Conservation (phyloP, 2,113 vertebrate species). For the Microcebus griseorufus region DNA sequence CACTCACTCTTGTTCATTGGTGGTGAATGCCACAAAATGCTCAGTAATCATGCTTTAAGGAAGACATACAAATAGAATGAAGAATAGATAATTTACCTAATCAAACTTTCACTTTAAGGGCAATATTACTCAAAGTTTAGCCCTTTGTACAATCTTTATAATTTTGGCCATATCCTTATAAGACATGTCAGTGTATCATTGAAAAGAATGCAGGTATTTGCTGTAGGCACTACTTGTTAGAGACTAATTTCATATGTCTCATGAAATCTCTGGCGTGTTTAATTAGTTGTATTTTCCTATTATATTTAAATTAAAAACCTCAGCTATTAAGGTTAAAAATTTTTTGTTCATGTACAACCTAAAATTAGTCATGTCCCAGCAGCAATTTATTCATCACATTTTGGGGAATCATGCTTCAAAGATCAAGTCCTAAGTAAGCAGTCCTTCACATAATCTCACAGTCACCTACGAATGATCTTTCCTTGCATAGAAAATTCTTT, state of each 20-base stretch:
- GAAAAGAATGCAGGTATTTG: background rate
- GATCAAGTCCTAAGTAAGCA: too few species aligned
- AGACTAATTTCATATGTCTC: background rate
- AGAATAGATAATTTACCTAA: background rate
- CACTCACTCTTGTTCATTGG: background rate
- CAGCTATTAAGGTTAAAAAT: background rate
- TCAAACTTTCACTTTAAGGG: background rate
- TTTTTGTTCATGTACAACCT: background rate
- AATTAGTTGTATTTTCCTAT: background rate
- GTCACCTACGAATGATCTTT: background rate
- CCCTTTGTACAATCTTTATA: background rate
- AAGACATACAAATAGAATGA: background rate
- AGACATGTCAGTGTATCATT: background rate
- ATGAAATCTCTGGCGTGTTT: background rate
- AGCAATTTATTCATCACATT: background rate
- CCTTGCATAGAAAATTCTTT: background rate
- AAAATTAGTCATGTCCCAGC: background rate
- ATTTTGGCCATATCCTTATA: background rate
- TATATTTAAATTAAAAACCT: background rate
- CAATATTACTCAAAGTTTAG: background rate
- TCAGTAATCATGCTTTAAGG: background rate
- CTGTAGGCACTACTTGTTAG: background rate
- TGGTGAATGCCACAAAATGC: background rate
- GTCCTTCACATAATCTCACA: background rate
- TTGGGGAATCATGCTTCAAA: background rate